Conservation (phyloP, 2,888 invertebrate genomes). For the Serrognathus titanus region DNA sequence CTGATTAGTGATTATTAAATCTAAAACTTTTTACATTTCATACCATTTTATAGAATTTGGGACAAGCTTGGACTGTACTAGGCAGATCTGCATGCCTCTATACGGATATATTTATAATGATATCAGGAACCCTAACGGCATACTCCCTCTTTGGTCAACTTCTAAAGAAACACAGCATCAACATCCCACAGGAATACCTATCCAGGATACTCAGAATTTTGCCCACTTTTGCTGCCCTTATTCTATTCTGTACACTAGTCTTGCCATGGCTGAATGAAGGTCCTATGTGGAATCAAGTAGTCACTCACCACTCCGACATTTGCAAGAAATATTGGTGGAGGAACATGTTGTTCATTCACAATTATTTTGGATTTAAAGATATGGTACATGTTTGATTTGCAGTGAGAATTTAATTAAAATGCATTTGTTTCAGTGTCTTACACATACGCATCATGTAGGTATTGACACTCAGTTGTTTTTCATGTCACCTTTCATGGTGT, state of each 20-base stretch:
- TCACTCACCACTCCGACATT: conserved; percentile 63
- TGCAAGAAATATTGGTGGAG: conserved; percentile 70
- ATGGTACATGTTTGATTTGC: conserved; percentile 52
- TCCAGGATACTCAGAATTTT: conserved; percentile 62
- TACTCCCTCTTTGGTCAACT: conserved; percentile 61
- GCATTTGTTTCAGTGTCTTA: conserved; percentile 57
- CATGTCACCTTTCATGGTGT: conserved; percentile 59
- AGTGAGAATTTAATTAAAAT: background rate
- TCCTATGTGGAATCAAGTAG: conserved; percentile 67
- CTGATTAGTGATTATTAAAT: no score
- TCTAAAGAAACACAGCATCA: conserved; percentile 53
- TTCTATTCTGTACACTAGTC: conserved; percentile 65
- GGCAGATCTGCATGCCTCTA: conserved; percentile 67
- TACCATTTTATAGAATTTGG: conserved; percentile 51
- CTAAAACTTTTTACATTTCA: background rate
- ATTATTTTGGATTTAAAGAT: conserved; percentile 69
- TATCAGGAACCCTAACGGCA: conserved; percentile 64
- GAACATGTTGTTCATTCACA: conserved; percentile 67
- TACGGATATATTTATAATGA: conserved; percentile 69
- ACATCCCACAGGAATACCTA: conserved; percentile 59
- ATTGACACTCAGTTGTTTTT: conserved; percentile 68
- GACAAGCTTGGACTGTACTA: conserved; percentile 63
- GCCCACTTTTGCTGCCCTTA: conserved; percentile 62
- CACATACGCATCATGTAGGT: conserved; percentile 69
- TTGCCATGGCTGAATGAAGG: conserved; percentile 61